Conservation (phyloP, 2,113 vertebrate genomes). For the Todiramphus saurophagus region DNA sequence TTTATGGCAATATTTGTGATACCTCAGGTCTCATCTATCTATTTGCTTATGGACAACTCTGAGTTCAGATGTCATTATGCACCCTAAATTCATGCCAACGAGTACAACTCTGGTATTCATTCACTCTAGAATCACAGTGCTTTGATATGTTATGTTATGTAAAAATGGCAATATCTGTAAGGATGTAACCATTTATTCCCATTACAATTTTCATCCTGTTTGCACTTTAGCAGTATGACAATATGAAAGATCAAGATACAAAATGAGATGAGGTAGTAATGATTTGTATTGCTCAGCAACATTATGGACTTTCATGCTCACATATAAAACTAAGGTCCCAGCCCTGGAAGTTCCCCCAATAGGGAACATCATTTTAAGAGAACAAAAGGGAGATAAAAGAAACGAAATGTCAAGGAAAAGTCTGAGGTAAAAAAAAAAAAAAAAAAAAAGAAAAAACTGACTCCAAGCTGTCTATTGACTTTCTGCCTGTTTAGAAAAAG, state of each 20-base stretch:
- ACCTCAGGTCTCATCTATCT: neutral
- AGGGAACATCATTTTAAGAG: neutral
- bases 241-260: neutral
- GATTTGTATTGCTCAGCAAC: neutral
- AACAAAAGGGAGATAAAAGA: neutral
- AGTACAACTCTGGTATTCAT: neutral
- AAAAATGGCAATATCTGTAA: neutral
- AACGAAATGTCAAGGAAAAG: neutral
- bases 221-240: neutral
- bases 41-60: neutral
- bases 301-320: neutral
- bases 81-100: neutral
- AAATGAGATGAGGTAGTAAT: neutral
- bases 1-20: conserved; percentile 51
- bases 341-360: no score
- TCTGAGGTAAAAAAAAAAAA: neutral
- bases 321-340: neutral
- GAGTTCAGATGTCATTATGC: neutral
- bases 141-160: neutral
- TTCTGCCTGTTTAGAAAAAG: neutral
- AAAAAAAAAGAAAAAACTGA: neutral
- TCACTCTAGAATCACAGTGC: neutral
- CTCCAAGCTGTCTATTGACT: neutral
- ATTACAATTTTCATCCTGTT: neutral
- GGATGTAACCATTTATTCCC: neutral